phyloP scores from a whole-genome alignment of 2,888 invertebrate species.

The Drosophila fungiperda region DNA sequence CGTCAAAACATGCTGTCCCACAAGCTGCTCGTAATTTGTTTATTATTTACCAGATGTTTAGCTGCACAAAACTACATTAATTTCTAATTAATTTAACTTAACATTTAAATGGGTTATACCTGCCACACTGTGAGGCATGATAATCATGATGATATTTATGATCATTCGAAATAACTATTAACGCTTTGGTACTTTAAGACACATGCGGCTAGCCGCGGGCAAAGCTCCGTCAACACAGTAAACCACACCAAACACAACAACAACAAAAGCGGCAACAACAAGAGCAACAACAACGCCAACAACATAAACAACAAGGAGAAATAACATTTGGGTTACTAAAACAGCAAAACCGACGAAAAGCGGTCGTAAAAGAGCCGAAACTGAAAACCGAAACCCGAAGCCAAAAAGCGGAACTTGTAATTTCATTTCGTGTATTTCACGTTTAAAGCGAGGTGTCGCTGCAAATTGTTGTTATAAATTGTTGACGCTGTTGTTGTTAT shows the following conservation, averaged over 20 bases:
- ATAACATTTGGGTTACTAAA: slow-evolving; percentile 79
- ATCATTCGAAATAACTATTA: slow-evolving; percentile 54
- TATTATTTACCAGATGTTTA: not conserved
- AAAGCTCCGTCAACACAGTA: slow-evolving; percentile 33
- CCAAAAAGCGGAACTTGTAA: slow-evolving; percentile 79
- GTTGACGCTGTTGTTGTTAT: slow-evolving; percentile 22
- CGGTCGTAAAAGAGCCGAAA: slow-evolving; percentile 27
- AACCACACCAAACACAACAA: slow-evolving; percentile 8
- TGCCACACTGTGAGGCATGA: slow-evolving; percentile 40
- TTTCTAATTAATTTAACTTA: not conserved
- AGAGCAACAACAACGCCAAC: not conserved
- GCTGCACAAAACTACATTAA: not conserved
- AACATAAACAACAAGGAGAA: slow-evolving; percentile 27
- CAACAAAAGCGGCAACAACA: slow-evolving; percentile 1
- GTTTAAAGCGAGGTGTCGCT: slow-evolving; percentile 64
- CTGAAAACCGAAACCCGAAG: slow-evolving; percentile 34
- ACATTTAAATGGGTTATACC: not conserved
- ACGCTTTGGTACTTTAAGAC: slow-evolving; percentile 70
- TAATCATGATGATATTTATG: slow-evolving; percentile 42
- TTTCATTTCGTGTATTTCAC: slow-evolving; percentile 74
- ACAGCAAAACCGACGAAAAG: slow-evolving; percentile 52
- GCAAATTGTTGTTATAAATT: slow-evolving; percentile 20
- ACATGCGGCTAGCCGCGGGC: slow-evolving; percentile 75
- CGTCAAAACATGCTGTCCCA: not conserved
- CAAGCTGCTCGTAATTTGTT: not conserved